Base-by-base conservation (phyloP, 64 coral and sea anemone species). In the Montipora sp. region DNA sequence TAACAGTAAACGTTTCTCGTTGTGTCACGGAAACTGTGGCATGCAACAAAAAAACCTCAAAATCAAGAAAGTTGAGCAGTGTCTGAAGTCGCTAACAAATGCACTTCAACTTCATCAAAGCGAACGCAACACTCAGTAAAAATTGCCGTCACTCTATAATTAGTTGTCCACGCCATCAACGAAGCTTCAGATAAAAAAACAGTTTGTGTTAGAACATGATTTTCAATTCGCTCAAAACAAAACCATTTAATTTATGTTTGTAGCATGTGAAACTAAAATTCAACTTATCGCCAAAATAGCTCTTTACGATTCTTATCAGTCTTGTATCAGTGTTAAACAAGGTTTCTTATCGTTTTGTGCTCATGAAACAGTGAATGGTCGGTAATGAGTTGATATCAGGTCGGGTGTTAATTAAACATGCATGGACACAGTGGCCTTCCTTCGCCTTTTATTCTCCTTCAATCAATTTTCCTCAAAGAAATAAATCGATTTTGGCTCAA, bases 1-100 rank as follows among this genome's bases (percentile, higher is more conserved):
- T 71, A 85, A 85, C 82, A 85, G 82, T 85, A 85, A 85, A 85
- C 82, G 66, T 72, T 85, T 85, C 82, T 50, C 45, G 45, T 47
- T 45, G 81, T 71, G 82, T 85, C 82, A 85, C 82, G 82, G 47
- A 85, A 85, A 85, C 49, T 85, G 65, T 49, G 63, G 82, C 45
- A 14, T 69, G 18, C 48, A 72, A 72, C 6, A 70, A 71, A 71
- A 13, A 70, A 71, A 71, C n/a, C 66, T 72, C 66, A 70, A 85
- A 85, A 10, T 7, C 18, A 21, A 23, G n/a, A 72, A 9, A 18
- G 44, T 16, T 47, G 10, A 27, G 19, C n/a, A 72, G 65, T 8
- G 46, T 50, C 7, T n/a, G 11, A n/a, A 51, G 19, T 71, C 46
- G 44, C 10, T 48, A 43, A 83, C 20, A 50, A 20, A 4, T 1